These are phyloP conservation scores for Nemotelus nigrinus DNA, from an alignment of 2,888 invertebrate genomes.

Conservation along the genomic window DNA sequence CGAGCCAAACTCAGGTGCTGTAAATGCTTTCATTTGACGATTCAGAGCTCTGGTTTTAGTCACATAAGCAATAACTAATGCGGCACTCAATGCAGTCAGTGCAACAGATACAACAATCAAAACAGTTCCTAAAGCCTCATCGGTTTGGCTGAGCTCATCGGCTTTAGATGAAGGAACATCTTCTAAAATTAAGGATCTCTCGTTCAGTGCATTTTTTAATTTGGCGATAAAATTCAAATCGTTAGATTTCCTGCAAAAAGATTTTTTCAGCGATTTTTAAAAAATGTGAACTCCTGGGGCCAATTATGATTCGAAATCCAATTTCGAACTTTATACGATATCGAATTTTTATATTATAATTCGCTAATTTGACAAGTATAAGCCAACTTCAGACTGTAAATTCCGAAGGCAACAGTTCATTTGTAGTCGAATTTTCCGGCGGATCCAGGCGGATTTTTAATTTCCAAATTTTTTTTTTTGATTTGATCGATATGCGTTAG, in stretches of 20 bases:
- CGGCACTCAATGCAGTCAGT: constrained; percentile 67
- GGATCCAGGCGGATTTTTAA: no score
- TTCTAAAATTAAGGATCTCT: constrained; percentile 62
- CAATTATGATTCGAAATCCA: no score
- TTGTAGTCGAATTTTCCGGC: no score
- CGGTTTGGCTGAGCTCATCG: constrained; percentile 57
- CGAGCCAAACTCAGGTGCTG: constrained; percentile 72
- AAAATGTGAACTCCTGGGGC: no score
- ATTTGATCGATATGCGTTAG: no score
- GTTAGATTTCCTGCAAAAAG: constrained; percentile 63
- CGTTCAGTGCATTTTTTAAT: constrained; percentile 64
- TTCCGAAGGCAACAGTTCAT: no score
- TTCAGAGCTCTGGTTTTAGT: constrained; percentile 69
- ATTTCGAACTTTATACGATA: no score
- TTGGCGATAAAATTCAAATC: constrained; percentile 65
- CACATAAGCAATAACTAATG: constrained; percentile 68
- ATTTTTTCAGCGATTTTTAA: not conserved
- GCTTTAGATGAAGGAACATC: constrained; percentile 65
- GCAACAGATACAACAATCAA: constrained; percentile 68
- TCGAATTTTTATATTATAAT: no score
- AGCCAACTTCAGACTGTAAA: no score
- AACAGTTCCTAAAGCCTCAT: constrained; percentile 66
- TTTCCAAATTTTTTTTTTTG: no score
- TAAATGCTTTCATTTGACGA: constrained; percentile 71
- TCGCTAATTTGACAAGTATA: no score